Evolutionary conservation across 2,797 vertebrate species (phyloP).

Genomic region (Enteromius argenteus): DNA sequence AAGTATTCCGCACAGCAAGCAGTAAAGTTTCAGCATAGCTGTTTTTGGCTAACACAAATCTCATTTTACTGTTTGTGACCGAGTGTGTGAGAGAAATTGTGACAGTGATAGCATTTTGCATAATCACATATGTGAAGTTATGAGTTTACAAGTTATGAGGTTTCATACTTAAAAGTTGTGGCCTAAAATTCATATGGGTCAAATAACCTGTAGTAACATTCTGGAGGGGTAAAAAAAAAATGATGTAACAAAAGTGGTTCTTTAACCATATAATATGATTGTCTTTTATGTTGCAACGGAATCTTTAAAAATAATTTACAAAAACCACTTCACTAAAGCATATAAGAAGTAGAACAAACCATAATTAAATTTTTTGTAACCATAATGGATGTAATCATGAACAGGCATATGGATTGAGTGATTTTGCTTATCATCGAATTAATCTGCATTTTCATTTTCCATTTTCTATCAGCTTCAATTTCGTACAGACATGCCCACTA

Average conservation of each 20-base stretch:
- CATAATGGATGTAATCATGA: not conserved
- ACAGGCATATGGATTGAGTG: conserved; percentile 5
- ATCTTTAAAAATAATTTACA: not conserved
- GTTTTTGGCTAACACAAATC: not conserved
- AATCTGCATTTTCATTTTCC: not conserved
- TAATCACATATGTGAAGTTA: not conserved
- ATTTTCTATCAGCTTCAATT: not conserved
- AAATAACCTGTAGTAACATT: not conserved
- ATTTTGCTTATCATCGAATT: conserved; percentile 12
- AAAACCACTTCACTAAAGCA: not conserved
- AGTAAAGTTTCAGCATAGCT: not conserved
- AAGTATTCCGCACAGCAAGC: not conserved
- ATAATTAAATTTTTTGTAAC: not conserved
- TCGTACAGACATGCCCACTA: not conserved
- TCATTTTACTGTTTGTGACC: not conserved
- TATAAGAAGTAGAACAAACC: not conserved
- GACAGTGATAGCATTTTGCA: not conserved
- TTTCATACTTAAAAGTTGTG: not conserved
- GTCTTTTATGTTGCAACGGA: not conserved
- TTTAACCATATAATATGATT: not conserved
- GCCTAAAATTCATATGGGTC: not conserved
- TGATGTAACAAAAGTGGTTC: not conserved
- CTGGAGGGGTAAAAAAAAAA: not conserved
- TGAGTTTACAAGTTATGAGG: not conserved
- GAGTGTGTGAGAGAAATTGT: not conserved